A percentile compares a stretch with the other conserved stretches of the same genome.
phyloP scores from a whole-genome alignment of 1,140 invertebrate species.

The Drosophila nikananu region DNA sequence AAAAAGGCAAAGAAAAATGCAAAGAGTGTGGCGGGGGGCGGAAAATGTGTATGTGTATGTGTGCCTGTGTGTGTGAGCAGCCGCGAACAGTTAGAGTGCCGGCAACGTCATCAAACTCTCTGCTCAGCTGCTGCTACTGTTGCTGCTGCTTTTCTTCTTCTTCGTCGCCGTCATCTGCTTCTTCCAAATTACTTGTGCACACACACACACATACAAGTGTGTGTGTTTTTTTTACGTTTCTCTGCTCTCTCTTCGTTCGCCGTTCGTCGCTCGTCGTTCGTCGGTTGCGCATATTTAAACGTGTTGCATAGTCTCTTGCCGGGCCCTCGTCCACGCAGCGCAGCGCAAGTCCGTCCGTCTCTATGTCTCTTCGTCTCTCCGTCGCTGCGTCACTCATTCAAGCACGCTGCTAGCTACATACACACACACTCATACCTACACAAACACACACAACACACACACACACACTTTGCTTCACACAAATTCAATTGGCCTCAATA shows the following conservation, averaged over 20 bases:
- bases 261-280: slow-evolving; percentile 69
- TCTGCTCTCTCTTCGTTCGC: slow-evolving; percentile 53
- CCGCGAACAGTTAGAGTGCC: slow-evolving; percentile 61
- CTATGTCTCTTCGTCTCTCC: slow-evolving; percentile 57
- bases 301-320: slow-evolving; percentile 82
- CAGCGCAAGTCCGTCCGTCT: slow-evolving; percentile 55
- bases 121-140: slow-evolving; percentile 46
- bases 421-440: slow-evolving; percentile 11
- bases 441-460: slow-evolving; percentile 12
- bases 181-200: slow-evolving; percentile 67
- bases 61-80: slow-evolving; percentile 23
- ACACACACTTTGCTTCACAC: slow-evolving; percentile 51
- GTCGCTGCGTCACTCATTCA: slow-evolving; percentile 76
- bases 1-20: slow-evolving; percentile 56
- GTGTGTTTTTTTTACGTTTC: slow-evolving; percentile 42
- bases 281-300: slow-evolving; percentile 83
- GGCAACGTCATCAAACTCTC: slow-evolving; percentile 69
- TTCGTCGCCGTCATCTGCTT: slow-evolving; percentile 60
- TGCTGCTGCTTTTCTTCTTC: slow-evolving; percentile 42
- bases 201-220: slow-evolving; percentile 31
- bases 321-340: slow-evolving; percentile 69
- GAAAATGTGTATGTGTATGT: background rate
- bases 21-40: background rate
- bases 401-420: slow-evolving; percentile 71
- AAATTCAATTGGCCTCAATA: slow-evolving; percentile 84